phyloP scores from a whole-genome alignment of 2,113 vertebrate genomes.

The Dipodomys spectabilis region DNA sequence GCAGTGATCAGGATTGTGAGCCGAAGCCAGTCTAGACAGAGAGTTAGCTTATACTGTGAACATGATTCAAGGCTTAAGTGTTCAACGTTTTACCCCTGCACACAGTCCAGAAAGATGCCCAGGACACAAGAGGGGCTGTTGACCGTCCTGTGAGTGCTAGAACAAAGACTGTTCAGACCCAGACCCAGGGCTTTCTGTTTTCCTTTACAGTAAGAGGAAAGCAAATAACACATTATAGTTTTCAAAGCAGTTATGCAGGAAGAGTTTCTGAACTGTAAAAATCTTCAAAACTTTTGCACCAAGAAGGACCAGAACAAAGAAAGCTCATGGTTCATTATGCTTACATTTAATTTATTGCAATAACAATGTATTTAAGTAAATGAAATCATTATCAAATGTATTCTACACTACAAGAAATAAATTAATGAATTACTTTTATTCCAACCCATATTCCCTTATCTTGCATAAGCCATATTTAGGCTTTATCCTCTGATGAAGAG shows the following conservation, averaged over 20 bases:
- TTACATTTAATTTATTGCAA: not conserved
- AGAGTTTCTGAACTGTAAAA: conserved; percentile 54
- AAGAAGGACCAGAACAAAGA: conserved; percentile 28
- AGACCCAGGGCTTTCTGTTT: not conserved
- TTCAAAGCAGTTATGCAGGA: not conserved
- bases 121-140: not conserved
- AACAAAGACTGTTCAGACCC: too few relatives aligned
- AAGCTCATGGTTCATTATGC: conserved; percentile 17
- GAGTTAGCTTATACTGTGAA: not conserved
- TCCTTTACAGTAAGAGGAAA: not conserved
- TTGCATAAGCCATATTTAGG: conserved; percentile 47
- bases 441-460: conserved; percentile 66
- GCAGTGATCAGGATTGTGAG: too few relatives aligned
- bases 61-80: not conserved
- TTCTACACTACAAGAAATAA: conserved; percentile 71
- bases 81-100: not conserved
- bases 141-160: not conserved
- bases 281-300: not conserved
- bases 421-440: conserved; percentile 70
- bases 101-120: not conserved
- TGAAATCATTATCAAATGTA: conserved; percentile 63
- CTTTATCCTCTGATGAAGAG: conserved; percentile 52
- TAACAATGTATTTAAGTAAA: conserved; percentile 65
- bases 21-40: too few relatives aligned
- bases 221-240: not conserved